These are phyloP conservation scores for Irena cyanogastra DNA, from an alignment of 2,113 vertebrate genomes.

Conservation along the genomic window DNA sequence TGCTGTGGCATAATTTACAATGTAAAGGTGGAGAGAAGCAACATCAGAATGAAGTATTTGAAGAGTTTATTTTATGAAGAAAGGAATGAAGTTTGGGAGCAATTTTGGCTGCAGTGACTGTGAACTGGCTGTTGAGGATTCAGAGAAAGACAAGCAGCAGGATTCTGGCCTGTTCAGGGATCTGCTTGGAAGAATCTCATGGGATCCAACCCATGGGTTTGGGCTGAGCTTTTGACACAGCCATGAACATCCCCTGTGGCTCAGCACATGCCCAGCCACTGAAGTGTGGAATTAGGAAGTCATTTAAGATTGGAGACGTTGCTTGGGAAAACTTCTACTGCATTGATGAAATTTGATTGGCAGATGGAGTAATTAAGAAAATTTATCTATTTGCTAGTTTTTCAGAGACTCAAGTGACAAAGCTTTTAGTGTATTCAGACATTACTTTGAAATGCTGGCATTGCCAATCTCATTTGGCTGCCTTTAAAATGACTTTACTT, in stretches of 20 bases:
- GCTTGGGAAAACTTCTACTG: background rate
- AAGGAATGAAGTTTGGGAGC: background rate
- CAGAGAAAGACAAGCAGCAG: background rate
- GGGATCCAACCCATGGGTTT: background rate
- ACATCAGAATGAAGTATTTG: background rate
- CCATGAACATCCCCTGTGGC: background rate
- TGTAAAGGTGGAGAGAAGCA: background rate
- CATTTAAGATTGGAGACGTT: background rate
- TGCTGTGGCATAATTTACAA: background rate
- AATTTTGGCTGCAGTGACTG: background rate
- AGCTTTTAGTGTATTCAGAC: background rate
- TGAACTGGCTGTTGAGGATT: background rate
- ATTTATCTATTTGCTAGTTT: background rate
- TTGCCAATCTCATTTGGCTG: slow-evolving; percentile 1
- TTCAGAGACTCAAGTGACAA: background rate
- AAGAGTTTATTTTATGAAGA: background rate
- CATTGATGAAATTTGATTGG: background rate
- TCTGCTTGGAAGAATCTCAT: background rate
- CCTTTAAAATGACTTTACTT: background rate
- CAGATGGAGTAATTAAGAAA: background rate
- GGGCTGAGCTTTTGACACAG: background rate
- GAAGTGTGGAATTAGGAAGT: background rate
- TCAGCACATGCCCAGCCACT: background rate
- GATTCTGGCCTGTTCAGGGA: background rate
- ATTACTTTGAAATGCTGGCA: background rate